phyloP scores from a whole-genome alignment of 2,797 vertebrate genomes.

The Spondyliosoma cantharus region DNA sequence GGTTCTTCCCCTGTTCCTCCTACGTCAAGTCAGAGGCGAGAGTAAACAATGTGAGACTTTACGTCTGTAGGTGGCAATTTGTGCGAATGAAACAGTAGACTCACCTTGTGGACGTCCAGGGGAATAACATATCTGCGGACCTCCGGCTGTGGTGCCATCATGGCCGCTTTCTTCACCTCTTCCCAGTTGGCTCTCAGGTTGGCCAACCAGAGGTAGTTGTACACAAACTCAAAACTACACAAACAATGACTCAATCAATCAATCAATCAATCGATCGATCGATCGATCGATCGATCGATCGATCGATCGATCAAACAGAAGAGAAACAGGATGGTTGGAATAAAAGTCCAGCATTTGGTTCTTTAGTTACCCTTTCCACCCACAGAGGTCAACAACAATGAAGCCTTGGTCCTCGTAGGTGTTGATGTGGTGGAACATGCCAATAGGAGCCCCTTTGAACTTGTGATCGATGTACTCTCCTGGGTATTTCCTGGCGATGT shows the following conservation, averaged over 20 bases:
- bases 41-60: not conserved
- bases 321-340: not conserved
- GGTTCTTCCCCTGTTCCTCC: conserved; percentile 94
- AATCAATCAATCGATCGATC: no score
- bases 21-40: conserved; percentile 26
- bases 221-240: conserved; percentile 95
- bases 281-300: no score
- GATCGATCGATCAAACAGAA: no score
- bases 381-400: conserved; percentile 93
- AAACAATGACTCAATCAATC: not conserved
- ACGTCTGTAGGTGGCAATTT: not conserved
- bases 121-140: conserved; percentile 95
- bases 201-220: conserved; percentile 97
- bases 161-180: conserved; percentile 94
- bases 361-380: conserved; percentile 93
- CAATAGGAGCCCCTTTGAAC: conserved; percentile 93
- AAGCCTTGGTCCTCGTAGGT: conserved; percentile 94
- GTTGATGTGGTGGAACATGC: conserved; percentile 99
- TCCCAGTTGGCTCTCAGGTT: conserved; percentile 97
- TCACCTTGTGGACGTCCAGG: conserved; percentile 90
- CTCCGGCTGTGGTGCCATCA: conserved; percentile 96
- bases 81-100: not conserved
- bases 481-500: conserved; percentile 92
- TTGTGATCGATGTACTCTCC: conserved; percentile 93
- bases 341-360: not conserved